A percentile compares a stretch with the other conserved stretches of the same genome.
Evolutionary conservation across 2,113 vertebrate species (phyloP).

Genomic region (Corythaixoides concolor): DNA sequence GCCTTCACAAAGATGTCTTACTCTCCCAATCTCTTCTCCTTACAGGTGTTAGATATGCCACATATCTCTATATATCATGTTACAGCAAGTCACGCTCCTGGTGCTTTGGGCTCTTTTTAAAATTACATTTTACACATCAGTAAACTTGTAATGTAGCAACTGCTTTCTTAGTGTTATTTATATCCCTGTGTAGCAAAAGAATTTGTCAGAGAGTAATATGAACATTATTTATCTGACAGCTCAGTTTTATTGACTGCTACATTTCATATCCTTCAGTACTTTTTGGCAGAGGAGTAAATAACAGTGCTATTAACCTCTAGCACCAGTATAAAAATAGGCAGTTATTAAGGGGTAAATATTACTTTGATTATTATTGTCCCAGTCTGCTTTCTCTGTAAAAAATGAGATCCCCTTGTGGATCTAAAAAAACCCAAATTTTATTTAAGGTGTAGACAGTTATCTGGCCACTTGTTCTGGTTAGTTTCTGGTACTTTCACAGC

Average conservation of each 20-base stretch:
- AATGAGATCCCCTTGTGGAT: constrained; percentile 54
- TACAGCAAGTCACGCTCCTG: constrained; percentile 13
- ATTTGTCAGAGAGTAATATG: constrained; percentile 81
- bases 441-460: constrained; percentile 28
- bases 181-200: constrained; percentile 73
- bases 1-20: constrained; percentile 57
- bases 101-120: constrained; percentile 71
- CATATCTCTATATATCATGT: constrained; percentile 41
- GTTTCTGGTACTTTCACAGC: neutral
- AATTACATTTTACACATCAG: constrained; percentile 85
- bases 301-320: constrained; percentile 80
- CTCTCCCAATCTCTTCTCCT: neutral
- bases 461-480: neutral
- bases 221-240: constrained; percentile 82
- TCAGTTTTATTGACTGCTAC: constrained; percentile 80
- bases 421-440: constrained; percentile 60
- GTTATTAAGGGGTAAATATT: constrained; percentile 82
- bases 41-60: constrained; percentile 32
- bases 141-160: constrained; percentile 80
- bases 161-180: constrained; percentile 83
- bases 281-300: constrained; percentile 82
- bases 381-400: constrained; percentile 72
- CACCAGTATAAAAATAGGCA: constrained; percentile 77
- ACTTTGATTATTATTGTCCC: constrained; percentile 77
- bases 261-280: constrained; percentile 80